These are phyloP conservation scores for Hypsopygia costalis DNA, from an alignment of 2,888 invertebrate species.

Conservation along the genomic window DNA sequence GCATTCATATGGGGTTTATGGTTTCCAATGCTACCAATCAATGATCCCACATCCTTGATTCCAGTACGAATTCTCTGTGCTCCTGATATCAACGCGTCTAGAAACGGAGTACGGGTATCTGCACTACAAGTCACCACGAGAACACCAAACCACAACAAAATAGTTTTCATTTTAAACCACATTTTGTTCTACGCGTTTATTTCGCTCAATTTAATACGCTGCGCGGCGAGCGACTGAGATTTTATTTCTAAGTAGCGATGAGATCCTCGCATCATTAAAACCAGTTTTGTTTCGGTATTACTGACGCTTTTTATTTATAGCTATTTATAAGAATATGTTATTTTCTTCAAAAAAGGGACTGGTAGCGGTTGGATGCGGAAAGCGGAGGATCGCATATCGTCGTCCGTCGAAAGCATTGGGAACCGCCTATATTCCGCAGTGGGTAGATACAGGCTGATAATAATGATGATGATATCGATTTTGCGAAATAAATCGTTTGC, in stretches of 20 bases:
- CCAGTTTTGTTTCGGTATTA: slow-evolving; percentile 30
- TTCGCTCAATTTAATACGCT: slow-evolving; percentile 20
- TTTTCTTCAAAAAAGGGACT: no score
- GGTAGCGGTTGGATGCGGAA: no score
- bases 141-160: neutral
- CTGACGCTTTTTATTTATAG: slow-evolving; percentile 2
- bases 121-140: neutral
- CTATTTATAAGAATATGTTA: slow-evolving; percentile 9
- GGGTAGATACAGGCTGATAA: no score
- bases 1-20: neutral
- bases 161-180: slow-evolving; percentile 7
- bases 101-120: slow-evolving; percentile 1
- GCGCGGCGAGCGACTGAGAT: slow-evolving; percentile 33
- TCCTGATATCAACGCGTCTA: slow-evolving; percentile 10
- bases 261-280: slow-evolving; percentile 26
- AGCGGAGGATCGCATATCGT: no score
- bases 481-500: no score
- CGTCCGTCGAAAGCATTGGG: no score
- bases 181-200: slow-evolving; percentile 6
- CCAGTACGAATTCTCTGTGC: slow-evolving; percentile 8
- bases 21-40: neutral
- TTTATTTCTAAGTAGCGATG: slow-evolving; percentile 28
- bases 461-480: no score
- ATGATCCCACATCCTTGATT: slow-evolving; percentile 7
- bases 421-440: no score